Percentiles rank a stretch among this genome's conserved stretches.
phyloP scores from a whole-genome alignment of 2,113 vertebrate genomes.

The Syngnathus scovelli region DNA sequence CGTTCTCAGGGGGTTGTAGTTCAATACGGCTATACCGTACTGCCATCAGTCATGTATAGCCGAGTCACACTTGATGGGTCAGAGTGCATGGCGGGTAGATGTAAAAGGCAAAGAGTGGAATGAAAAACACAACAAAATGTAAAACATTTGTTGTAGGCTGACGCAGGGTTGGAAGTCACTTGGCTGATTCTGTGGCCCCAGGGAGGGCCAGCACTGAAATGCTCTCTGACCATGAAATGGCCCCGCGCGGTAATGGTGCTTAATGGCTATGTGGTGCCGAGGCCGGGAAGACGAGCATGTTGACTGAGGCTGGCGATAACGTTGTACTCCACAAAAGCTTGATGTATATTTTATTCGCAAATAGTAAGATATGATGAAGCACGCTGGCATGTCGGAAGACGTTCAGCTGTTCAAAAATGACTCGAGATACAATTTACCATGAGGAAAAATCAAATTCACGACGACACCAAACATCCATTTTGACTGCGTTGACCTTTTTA shows the following conservation, averaged over 20 bases:
- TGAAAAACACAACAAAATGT: constrained; percentile 39
- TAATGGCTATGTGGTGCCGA: constrained; percentile 59
- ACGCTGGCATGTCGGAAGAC: background rate
- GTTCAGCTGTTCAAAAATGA: no score
- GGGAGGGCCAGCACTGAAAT: constrained; percentile 69
- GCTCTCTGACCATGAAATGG: constrained; percentile 76
- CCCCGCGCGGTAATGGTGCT: constrained; percentile 69
- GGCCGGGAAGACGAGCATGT: constrained; percentile 37
- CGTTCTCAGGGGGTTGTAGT: background rate
- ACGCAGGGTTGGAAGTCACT: constrained; percentile 52
- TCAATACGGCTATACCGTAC: constrained; percentile 59
- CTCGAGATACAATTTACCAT: background rate
- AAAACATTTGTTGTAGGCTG: constrained; percentile 47
- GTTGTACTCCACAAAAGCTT: constrained; percentile 27
- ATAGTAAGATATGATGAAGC: background rate
- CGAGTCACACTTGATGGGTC: constrained; percentile 63
- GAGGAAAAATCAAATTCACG: background rate
- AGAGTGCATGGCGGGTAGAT: constrained; percentile 56
- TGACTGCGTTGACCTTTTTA: constrained; percentile 44
- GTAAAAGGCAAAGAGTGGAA: constrained; percentile 26
- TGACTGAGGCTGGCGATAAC: constrained; percentile 27
- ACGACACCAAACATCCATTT: constrained; percentile 11
- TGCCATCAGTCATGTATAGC: constrained; percentile 55
- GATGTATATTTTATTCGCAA: background rate
- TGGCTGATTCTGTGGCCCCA: constrained; percentile 52